Evolutionary conservation across 2,113 vertebrate genomes (phyloP).

Genomic region (Dipodomys stephensi): DNA sequence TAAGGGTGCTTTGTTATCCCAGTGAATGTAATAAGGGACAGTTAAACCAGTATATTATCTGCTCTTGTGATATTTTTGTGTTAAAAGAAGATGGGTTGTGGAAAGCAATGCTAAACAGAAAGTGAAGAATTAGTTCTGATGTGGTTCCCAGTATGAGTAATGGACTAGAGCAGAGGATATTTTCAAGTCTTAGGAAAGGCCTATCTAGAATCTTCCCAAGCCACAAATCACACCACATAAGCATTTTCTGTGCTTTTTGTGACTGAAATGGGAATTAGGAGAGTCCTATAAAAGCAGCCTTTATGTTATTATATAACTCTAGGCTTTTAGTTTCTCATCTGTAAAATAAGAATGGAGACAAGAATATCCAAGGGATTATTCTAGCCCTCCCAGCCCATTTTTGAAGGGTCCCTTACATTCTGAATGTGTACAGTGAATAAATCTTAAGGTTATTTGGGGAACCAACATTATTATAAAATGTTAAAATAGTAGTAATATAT

Average conservation of each 20-base stretch:
- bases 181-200: slow-evolving; percentile 18
- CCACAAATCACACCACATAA: not conserved
- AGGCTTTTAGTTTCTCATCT: not conserved
- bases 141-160: not conserved
- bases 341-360: not conserved
- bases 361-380: not conserved
- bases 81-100: not conserved
- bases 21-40: not conserved
- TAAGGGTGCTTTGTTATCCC: not conserved
- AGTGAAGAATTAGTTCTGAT: not conserved
- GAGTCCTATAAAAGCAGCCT: not conserved
- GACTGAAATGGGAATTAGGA: not conserved
- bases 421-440: not conserved
- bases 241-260: not conserved
- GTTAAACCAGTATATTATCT: not conserved
- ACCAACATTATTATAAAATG: not conserved
- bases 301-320: not conserved
- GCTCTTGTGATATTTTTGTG: not conserved
- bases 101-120: not conserved
- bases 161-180: not conserved
- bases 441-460: not conserved
- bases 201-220: slow-evolving; percentile 21
- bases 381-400: not conserved
- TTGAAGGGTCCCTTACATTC: not conserved
- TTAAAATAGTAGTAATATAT: not conserved